These are phyloP conservation scores for Pavo muticus DNA, from an alignment of 2,113 vertebrate genomes.

Conservation along the genomic window DNA sequence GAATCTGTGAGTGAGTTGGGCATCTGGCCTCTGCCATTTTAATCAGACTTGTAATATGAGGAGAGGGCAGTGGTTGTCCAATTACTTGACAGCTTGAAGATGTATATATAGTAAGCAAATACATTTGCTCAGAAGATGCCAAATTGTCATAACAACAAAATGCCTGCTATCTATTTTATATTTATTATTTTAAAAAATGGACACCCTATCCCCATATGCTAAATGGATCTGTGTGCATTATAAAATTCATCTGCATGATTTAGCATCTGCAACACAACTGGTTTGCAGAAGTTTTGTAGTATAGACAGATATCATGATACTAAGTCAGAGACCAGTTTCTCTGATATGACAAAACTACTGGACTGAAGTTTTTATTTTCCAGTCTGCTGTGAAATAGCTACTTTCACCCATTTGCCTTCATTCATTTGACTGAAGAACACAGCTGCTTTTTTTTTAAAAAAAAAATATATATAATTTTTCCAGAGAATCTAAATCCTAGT, in stretches of 20 bases:
- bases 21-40: conserved; percentile 85
- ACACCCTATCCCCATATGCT: background rate
- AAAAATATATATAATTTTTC: background rate
- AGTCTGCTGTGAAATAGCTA: background rate
- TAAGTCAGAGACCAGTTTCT: conserved; percentile 1
- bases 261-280: background rate
- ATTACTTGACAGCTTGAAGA: conserved; percentile 70
- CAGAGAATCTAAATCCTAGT: background rate
- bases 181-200: background rate
- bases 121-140: conserved; percentile 54
- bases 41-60: conserved; percentile 70
- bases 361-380: background rate
- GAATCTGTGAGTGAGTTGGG: conserved; percentile 78
- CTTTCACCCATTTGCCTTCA: background rate
- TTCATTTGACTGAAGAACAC: background rate
- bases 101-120: conserved; percentile 66
- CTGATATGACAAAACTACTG: background rate
- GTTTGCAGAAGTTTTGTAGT: conserved; percentile 14
- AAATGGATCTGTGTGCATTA: background rate
- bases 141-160: conserved; percentile 55
- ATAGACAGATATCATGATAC: background rate
- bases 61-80: conserved; percentile 61
- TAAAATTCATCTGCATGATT: conserved; percentile 10
- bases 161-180: conserved; percentile 7
- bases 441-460: background rate